Base-by-base conservation (phyloP, 2,888 invertebrate species). In the Esperia sulphurella region DNA sequence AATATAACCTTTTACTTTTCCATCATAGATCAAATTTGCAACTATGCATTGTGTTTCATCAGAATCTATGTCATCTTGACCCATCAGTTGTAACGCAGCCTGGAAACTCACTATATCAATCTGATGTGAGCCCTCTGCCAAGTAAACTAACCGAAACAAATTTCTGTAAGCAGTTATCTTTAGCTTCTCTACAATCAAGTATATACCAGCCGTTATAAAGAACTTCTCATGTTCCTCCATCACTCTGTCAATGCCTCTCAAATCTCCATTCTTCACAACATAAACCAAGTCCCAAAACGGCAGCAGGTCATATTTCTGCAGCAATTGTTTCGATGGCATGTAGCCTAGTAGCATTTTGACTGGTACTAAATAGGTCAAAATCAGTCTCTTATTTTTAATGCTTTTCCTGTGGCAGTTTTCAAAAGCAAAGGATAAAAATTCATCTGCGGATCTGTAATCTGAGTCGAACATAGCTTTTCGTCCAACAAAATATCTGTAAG, bases 401-500 rank as follows among this genome's bases (percentile, higher is more conserved):
- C 95, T 95, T 47, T 92, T 91, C 52, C 90, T 91, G 61, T 97
- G 97, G 67, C 99, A 98, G 68, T 96, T 94, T 72, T 95, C 93
- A 78, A 99, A 99, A 0, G 99, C 98, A 80, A 94, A 99, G 0
- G 96, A 94, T 14, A 99, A 83, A 70, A 95, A 96, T 71, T 97
- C 95, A 76, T 99, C 98, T 14, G 99, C 99, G 80, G 93, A 92
- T 77, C 95, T 94, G 72, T 98, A 98, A 75, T 99, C 97, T 48
- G 97, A 97, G 81, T 99, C 99, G 77, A 99, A 99, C 97, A 99
- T 98, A 2, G 98, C 97, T 78, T 99, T 98, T 30, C 98, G 92
- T 0, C 99, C 99, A 13, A 98, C 97, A 84, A 97, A 99, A 81
- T 98, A 98, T 71, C 96, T 96, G 82, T 98, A 99, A 0, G 99